These are phyloP conservation scores for Carposina sasakii DNA, from an alignment of 1,140 invertebrate species.

Conservation along the genomic window DNA sequence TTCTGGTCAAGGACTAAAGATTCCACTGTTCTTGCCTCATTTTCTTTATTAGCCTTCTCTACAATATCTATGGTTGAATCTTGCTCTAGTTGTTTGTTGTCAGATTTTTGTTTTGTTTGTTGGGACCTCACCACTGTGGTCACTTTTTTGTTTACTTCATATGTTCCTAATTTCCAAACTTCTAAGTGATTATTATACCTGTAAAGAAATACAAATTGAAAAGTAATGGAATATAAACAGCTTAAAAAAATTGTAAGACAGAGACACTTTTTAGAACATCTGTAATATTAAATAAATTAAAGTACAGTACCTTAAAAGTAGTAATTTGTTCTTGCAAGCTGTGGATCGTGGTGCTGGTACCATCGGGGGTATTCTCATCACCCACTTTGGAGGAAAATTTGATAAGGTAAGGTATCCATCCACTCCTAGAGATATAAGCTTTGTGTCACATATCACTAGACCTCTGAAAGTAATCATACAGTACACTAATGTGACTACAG, in stretches of 20 bases:
- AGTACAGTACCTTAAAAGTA: constrained; percentile 82
- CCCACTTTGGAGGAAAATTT: constrained; percentile 76
- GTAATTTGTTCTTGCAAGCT: constrained; percentile 73
- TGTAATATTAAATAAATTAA: no score
- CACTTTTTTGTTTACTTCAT: constrained; percentile 41
- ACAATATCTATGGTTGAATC: constrained; percentile 36
- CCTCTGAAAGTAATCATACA: constrained; percentile 67
- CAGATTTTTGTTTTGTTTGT: constrained; percentile 30
- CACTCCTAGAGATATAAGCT: constrained; percentile 84
- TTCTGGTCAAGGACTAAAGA: constrained; percentile 68
- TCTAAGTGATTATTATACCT: constrained; percentile 80
- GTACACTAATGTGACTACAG: no score
- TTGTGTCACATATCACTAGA: constrained; percentile 76
- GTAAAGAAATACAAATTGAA: constrained; percentile 51
- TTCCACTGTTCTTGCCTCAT: constrained; percentile 17
- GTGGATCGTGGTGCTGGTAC: constrained; percentile 76
- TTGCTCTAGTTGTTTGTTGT: constrained; percentile 33
- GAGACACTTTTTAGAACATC: no score
- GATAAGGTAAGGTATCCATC: constrained; percentile 84
- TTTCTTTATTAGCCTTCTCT: constrained; percentile 22
- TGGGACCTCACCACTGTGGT: constrained; percentile 40
- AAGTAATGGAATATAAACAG: no score
- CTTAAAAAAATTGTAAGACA: no score
- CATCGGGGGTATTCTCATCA: constrained; percentile 82
- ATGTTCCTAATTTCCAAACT: constrained; percentile 77